A percentile compares a stretch with the other conserved stretches of the same genome.
Evolutionary conservation across 2,113 vertebrate genomes (phyloP).

Genomic region (Albula glossodonta): DNA sequence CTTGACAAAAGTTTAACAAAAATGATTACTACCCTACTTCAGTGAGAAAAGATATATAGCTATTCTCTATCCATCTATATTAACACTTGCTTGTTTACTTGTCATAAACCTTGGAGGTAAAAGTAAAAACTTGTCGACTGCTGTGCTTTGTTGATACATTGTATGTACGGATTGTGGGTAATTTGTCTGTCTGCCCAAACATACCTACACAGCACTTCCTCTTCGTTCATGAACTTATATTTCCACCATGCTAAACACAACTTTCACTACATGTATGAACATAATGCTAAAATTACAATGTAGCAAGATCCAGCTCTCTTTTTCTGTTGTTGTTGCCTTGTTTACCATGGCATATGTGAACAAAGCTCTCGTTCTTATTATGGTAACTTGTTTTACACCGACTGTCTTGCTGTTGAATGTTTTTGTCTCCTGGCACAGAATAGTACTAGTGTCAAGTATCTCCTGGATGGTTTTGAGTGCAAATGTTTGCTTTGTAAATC

Average conservation of each 20-base stretch:
- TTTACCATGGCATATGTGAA: neutral
- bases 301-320: constrained; percentile 23
- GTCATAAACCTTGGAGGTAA: neutral
- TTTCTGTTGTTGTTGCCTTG: neutral
- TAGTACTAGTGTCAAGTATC: neutral
- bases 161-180: neutral
- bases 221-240: neutral
- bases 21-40: neutral
- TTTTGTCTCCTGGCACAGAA: neutral
- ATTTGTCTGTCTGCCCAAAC: too few relatives aligned
- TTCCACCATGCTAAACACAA: neutral
- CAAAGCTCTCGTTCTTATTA: neutral
- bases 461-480: neutral
- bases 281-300: neutral
- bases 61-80: neutral
- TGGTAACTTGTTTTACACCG: neutral
- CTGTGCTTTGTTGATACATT: neutral
- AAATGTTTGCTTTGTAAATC: neutral
- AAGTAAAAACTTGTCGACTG: neutral
- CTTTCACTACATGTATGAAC: neutral
- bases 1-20: neutral
- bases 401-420: neutral
- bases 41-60: neutral
- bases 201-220: too few relatives aligned
- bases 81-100: neutral